Conservation (phyloP, 2,797 vertebrate genomes). For the Danio choprae region DNA sequence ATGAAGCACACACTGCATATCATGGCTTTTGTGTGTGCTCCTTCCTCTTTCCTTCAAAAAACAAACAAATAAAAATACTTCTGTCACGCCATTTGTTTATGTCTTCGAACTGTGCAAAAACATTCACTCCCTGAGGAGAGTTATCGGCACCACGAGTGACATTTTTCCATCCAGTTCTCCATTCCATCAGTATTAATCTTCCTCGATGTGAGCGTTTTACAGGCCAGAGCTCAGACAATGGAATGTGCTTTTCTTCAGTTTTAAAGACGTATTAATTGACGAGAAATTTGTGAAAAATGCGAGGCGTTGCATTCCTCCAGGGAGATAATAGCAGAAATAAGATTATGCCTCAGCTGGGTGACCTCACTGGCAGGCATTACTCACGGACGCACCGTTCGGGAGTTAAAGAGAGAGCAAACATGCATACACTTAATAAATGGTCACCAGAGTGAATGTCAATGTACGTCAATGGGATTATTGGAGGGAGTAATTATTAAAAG, state of each 20-base stretch:
- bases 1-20: background rate
- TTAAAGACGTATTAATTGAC: slow-evolving; percentile 77
- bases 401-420: slow-evolving; percentile 15
- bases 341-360: slow-evolving; percentile 71
- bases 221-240: slow-evolving; percentile 59
- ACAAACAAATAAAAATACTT: slow-evolving; percentile 28
- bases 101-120: slow-evolving; percentile 34
- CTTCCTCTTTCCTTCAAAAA: background rate
- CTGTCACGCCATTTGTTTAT: slow-evolving; percentile 46
- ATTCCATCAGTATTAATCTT: slow-evolving; percentile 53
- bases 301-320: slow-evolving; percentile 73
- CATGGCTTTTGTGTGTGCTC: background rate
- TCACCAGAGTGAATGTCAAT: background rate
- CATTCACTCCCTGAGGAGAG: slow-evolving; percentile 52
- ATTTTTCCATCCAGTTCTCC: slow-evolving; percentile 33
- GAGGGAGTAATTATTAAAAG: background rate
- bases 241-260: slow-evolving; percentile 68
- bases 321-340: slow-evolving; percentile 72
- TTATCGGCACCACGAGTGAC: slow-evolving; percentile 57
- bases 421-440: slow-evolving; percentile 28
- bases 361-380: slow-evolving; percentile 68
- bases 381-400: slow-evolving; percentile 44
- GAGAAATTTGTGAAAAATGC: slow-evolving; percentile 78
- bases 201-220: slow-evolving; percentile 61
- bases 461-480: background rate